Conservation (phyloP, 2,113 vertebrate genomes). For the Rostratula benghalensis region DNA sequence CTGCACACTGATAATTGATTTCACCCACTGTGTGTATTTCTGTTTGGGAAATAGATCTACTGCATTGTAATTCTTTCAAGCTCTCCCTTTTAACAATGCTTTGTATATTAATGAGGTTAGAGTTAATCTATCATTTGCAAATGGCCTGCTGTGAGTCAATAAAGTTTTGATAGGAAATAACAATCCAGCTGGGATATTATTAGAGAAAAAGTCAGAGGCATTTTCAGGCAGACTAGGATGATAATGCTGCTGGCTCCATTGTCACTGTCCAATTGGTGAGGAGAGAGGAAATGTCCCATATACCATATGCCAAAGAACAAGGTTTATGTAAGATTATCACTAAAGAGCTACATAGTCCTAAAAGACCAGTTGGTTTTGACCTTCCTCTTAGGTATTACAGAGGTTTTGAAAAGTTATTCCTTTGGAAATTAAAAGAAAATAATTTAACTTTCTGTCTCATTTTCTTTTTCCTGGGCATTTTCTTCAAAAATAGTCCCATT, state of each 20-base stretch:
- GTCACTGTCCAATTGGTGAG: neutral
- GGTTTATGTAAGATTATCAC: neutral
- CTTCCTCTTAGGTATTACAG: neutral
- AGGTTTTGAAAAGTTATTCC: neutral
- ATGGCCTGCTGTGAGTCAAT: slow-evolving; percentile 38
- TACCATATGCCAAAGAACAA: neutral
- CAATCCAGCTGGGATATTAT: slow-evolving; percentile 19
- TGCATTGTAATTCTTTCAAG: slow-evolving; percentile 1
- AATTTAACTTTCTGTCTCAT: neutral
- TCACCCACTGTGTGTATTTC: neutral
- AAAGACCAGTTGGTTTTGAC: neutral
- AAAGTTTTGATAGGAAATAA: slow-evolving; percentile 44
- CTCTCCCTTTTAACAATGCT: neutral
- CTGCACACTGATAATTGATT: neutral
- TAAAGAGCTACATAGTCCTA: neutral
- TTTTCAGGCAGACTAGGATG: neutral
- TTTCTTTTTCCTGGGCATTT: neutral
- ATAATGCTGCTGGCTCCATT: neutral
- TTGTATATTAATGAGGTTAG: slow-evolving; percentile 47
- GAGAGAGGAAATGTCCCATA: neutral
- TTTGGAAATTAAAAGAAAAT: neutral
- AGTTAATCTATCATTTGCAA: slow-evolving; percentile 54
- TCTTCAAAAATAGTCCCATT: neutral
- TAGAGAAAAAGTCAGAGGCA: neutral
- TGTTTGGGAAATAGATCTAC: neutral